These are phyloP conservation scores for Machimus atricapillus DNA, from an alignment of 2,888 invertebrate species.

Conservation along the genomic window DNA sequence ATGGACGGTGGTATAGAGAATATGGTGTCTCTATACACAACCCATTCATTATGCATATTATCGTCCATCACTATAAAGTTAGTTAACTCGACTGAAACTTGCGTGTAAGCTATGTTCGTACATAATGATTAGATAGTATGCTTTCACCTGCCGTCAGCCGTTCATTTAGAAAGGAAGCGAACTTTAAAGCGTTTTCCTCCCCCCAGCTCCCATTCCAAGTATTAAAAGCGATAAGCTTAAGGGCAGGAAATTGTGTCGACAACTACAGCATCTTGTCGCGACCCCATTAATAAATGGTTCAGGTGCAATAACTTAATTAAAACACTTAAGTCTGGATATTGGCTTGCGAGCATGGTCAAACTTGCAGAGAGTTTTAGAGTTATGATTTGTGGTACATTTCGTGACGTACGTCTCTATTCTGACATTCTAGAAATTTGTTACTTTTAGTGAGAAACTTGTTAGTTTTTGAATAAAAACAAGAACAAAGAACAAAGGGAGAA, in stretches of 20 bases:
- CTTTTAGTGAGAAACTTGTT: neutral
- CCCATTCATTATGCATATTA: too few species aligned
- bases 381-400: neutral
- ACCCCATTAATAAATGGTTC: neutral
- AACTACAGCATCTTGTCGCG: neutral
- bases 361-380: neutral
- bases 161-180: neutral
- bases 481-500: too few species aligned
- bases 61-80: too few species aligned
- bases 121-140: neutral
- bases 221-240: neutral
- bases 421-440: neutral
- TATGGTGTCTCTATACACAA: too few species aligned
- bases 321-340: neutral
- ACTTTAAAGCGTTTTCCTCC: neutral
- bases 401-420: neutral
- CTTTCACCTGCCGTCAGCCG: neutral
- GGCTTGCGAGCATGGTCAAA: neutral
- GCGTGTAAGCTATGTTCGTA: neutral
- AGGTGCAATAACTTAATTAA: neutral
- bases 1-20: too few species aligned
- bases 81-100: neutral
- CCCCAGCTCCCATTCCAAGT: too few species aligned
- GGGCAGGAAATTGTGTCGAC: neutral
- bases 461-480: too few species aligned